A percentile compares a stretch with the other conserved stretches of the same genome.
These are phyloP conservation scores for Leuciscus idus DNA, from an alignment of 2,113 vertebrate genomes.

Conservation along the genomic window DNA sequence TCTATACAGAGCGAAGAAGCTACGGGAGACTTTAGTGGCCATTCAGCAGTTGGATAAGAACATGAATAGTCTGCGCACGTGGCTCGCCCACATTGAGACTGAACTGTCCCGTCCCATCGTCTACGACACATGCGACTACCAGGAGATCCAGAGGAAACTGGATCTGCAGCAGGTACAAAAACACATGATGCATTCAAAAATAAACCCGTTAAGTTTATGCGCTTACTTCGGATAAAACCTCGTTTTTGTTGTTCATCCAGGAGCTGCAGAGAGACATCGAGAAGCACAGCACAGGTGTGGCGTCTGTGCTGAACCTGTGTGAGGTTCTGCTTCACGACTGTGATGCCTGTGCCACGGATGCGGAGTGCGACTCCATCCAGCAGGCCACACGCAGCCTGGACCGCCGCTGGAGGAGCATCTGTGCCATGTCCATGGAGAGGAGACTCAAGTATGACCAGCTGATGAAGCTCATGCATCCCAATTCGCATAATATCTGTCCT, in stretches of 20 bases:
- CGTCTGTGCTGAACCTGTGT: slow-evolving; percentile 95
- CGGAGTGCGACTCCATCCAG: slow-evolving; percentile 96
- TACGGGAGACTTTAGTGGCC: slow-evolving; percentile 92
- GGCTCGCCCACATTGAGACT: slow-evolving; percentile 93
- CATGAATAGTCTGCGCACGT: slow-evolving; percentile 90
- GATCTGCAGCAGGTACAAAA: slow-evolving; percentile 90
- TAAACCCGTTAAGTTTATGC: too few relatives aligned
- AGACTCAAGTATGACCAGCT: slow-evolving; percentile 84
- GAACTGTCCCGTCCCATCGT: slow-evolving; percentile 91
- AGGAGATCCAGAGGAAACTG: slow-evolving; percentile 95
- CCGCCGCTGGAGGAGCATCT: slow-evolving; percentile 96
- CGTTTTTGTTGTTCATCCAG: slow-evolving; percentile 65
- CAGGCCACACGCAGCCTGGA: slow-evolving; percentile 93
- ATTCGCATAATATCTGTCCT: background rate
- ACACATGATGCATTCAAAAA: background rate
- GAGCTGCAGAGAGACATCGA: slow-evolving; percentile 97
- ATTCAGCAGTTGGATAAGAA: slow-evolving; percentile 98
- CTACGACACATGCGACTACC: slow-evolving; percentile 89
- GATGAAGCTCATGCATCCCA: background rate
- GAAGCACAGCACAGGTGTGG: slow-evolving; percentile 95
- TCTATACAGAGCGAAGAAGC: slow-evolving; percentile 87
- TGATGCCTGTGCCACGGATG: slow-evolving; percentile 93
- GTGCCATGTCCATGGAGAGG: slow-evolving; percentile 95
- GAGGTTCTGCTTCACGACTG: slow-evolving; percentile 97
- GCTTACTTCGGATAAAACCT: background rate